Evolutionary conservation across 2,797 vertebrate genomes (phyloP), one percentile per base, ranked within the genome.

Genomic region (Okamejei kenojei): DNA sequence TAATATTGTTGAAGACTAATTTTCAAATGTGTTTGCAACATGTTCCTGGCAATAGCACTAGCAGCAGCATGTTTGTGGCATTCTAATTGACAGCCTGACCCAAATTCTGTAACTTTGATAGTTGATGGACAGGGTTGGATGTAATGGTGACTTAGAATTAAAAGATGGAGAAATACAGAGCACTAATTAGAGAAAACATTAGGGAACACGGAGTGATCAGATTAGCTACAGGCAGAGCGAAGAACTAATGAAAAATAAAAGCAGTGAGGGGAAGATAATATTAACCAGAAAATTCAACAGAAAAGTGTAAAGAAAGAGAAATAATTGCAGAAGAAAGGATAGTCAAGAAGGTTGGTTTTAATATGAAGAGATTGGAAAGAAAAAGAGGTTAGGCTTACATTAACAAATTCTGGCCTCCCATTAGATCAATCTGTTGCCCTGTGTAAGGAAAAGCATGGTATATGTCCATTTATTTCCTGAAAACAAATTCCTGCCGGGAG

Each of bases 61-160:
- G 81, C 45, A 84, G 81, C 81, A 61, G 81, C 54, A 63, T 86
- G 82, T n/a, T 61, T 63, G 82, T 63, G 58, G 29, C 82, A 86
- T 63, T 29, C 61, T 23, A 1, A 19, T 88, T 88, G 84, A 88
- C 84, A 88, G 63, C n/a, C 17, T 88, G n/a, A 88, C n/a, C 81
- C 84, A 65, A 88, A 32, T 2, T 88, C 61, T 13, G 17, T 32
- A 88, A 38, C n/a, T 35, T 10, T 88, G 61, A 32, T 65, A 68
- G 61, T 21, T 88, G 84, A 35, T 7, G 19, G 63, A 21, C 63
- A 68, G n/a, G 68, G 63, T 17, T 68, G n/a, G 63, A 88, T 88
- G 82, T 35, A 26, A 68, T 35, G 32, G 9, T 4, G n/a, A 65
- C 9, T 3, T 8, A 10, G 45, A 82, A 26, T 26, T 82, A 58